Conservation (phyloP, 2,113 vertebrate genomes). For the Ceyx margarethae region DNA sequence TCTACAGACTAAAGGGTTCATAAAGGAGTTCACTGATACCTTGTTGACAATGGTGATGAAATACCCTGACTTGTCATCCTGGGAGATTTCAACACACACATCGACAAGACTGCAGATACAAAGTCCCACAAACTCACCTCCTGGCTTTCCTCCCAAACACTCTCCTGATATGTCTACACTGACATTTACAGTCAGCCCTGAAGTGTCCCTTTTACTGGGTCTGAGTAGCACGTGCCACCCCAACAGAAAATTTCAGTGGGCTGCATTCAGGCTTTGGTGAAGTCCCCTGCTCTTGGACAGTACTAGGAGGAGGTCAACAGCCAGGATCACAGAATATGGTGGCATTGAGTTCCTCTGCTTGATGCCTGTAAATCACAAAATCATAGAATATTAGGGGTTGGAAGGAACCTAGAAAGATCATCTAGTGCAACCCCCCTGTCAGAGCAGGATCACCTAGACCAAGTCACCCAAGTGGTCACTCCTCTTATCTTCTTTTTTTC, state of each 20-base stretch:
- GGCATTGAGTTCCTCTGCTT: neutral
- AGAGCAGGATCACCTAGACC: too few relatives aligned
- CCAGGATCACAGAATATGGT: neutral
- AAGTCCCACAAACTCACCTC: constrained; percentile 41
- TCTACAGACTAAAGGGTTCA: constrained; percentile 58
- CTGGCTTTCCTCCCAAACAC: constrained; percentile 51
- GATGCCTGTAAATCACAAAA: neutral
- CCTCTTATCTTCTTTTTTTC: neutral
- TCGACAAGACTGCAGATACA: constrained; percentile 44
- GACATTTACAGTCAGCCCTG: neutral
- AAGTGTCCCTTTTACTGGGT: neutral
- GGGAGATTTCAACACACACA: constrained; percentile 70
- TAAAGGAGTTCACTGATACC: constrained; percentile 66
- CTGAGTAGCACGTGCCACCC: neutral
- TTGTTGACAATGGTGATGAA: constrained; percentile 69
- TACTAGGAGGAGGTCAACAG: neutral
- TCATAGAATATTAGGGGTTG: too few relatives aligned
- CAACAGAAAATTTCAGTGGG: neutral
- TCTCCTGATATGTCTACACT: neutral
- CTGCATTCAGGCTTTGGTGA: neutral
- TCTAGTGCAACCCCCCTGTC: too few relatives aligned
- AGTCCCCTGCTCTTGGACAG: neutral
- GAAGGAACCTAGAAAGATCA: too few relatives aligned
- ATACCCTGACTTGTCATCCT: constrained; percentile 66
- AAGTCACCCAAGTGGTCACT: too few relatives aligned